These are phyloP conservation scores for Acronicta aceris DNA, from an alignment of 2,888 invertebrate genomes.

Conservation along the genomic window DNA sequence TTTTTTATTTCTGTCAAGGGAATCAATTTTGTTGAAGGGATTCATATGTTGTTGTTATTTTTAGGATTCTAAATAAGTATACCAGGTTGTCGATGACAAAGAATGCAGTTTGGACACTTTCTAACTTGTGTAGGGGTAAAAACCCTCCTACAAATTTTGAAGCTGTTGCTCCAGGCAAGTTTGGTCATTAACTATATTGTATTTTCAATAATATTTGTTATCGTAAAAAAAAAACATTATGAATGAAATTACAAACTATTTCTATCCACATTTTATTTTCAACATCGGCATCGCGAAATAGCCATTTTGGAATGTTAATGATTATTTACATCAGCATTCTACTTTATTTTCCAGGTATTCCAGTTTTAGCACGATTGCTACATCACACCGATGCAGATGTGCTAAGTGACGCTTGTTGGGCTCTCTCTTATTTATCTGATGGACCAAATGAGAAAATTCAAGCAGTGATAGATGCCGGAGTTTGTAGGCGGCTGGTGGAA, in stretches of 20 bases:
- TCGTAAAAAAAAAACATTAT: too few relatives aligned
- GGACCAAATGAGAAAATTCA: slow-evolving; percentile 99
- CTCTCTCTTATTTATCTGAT: slow-evolving; percentile 98
- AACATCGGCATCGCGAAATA: neutral
- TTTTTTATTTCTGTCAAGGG: too few relatives aligned
- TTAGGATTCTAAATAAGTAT: slow-evolving; percentile 94
- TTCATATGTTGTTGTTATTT: slow-evolving; percentile 54
- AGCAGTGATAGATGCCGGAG: slow-evolving; percentile 98
- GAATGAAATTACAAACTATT: too few relatives aligned
- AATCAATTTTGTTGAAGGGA: neutral
- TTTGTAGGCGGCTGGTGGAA: slow-evolving; percentile 93
- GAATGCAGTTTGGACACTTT: slow-evolving; percentile 99
- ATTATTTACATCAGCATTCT: neutral
- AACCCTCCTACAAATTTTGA: slow-evolving; percentile 98
- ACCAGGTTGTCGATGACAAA: slow-evolving; percentile 96
- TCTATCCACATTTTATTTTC: too few relatives aligned
- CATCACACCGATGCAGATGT: slow-evolving; percentile 97
- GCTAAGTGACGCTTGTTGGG: slow-evolving; percentile 98
- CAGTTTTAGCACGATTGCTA: slow-evolving; percentile 95
- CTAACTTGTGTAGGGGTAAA: slow-evolving; percentile 99
- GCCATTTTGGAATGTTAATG: neutral
- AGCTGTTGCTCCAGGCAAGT: slow-evolving; percentile 91
- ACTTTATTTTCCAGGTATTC: slow-evolving; percentile 90
- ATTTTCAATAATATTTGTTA: too few relatives aligned
- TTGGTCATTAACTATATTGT: neutral